Base-by-base conservation (phyloP, 1,140 invertebrate species). In the Lutraria rhynchaena region DNA sequence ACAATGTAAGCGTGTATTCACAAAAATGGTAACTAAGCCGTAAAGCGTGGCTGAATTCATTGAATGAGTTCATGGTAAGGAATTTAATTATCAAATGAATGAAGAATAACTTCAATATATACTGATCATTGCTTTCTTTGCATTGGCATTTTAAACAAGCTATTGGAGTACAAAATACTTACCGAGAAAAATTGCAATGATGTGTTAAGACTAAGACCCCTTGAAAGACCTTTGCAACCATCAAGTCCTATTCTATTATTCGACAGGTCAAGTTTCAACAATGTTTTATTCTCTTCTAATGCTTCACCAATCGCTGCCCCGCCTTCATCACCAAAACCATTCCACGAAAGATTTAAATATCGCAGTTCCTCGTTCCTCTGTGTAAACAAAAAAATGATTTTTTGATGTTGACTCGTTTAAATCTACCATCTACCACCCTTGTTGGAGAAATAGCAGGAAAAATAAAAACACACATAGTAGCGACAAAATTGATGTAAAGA, bases 281-380 rank as follows among this genome's bases (percentile, higher is more conserved):
- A 33, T 15, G 58, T 31, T 29, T 60, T 51, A 55, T 81, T 81
- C 3, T 65, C 69, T 41, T 63, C 78, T 5, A 81, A 41, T 24
- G 55, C 57, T 33, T 74, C 58, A 24, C 41, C 67, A 27, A 81
- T 27, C 27, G 69, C 37, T 7, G 41, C 46, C 0, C 67, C 78
- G 15, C 78, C 78, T n/a, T 73, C 69, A 49, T 81, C 78, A 31
- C 78, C 58, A 55, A 81, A 81, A 19, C 78, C 78, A 53, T 81
- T 81, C 78, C 78, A 81, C n/a, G 78, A 71, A 3, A 81, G 49
- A 46, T 81, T 81, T 7, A 81, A 57, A 46, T 65, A 24, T 29
- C 29, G 41, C 31, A 81, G 35, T 11, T 71, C 69, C 53, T 61
- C 78, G 44, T 81, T 81, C 46, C 31, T 81, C 78, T 81, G 44